These are phyloP conservation scores for Notodonta ziczac DNA, from an alignment of 2,888 invertebrate species.

Conservation along the genomic window DNA sequence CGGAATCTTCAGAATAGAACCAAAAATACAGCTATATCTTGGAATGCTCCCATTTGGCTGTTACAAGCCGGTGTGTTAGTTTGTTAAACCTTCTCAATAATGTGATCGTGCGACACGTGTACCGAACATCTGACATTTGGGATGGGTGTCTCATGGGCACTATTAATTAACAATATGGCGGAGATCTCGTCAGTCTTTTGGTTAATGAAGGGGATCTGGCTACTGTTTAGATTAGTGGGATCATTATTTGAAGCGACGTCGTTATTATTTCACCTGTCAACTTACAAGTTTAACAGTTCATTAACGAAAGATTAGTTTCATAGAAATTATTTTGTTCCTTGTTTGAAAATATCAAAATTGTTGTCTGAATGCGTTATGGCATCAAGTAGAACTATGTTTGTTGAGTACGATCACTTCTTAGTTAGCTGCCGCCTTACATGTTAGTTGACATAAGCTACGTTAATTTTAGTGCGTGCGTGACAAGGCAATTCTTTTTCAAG, in stretches of 20 bases:
- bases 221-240: constrained; percentile 7
- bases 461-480: background rate
- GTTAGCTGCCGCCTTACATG: background rate
- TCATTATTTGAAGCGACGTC: background rate
- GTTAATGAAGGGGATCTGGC: constrained; percentile 23
- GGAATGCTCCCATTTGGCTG: constrained; percentile 19
- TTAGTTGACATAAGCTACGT: constrained; percentile 3
- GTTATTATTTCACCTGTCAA: background rate
- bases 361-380: too few species aligned
- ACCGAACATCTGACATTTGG: constrained; percentile 34
- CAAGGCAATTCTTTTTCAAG: background rate
- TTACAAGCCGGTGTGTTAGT: constrained; percentile 15
- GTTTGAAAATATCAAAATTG: too few species aligned
- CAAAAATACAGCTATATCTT: constrained; percentile 12
- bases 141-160: constrained; percentile 26
- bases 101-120: constrained; percentile 27
- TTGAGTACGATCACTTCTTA: background rate
- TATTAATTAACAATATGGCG: constrained; percentile 33
- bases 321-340: too few species aligned
- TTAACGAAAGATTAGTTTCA: too few species aligned
- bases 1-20: constrained; percentile 12
- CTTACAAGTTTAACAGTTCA: background rate
- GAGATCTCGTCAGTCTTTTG: constrained; percentile 20
- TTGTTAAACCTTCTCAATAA: constrained; percentile 29
- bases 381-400: too few species aligned